Evolutionary conservation across 2,113 vertebrate genomes (phyloP).

Genomic region (Calonectris borealis): DNA sequence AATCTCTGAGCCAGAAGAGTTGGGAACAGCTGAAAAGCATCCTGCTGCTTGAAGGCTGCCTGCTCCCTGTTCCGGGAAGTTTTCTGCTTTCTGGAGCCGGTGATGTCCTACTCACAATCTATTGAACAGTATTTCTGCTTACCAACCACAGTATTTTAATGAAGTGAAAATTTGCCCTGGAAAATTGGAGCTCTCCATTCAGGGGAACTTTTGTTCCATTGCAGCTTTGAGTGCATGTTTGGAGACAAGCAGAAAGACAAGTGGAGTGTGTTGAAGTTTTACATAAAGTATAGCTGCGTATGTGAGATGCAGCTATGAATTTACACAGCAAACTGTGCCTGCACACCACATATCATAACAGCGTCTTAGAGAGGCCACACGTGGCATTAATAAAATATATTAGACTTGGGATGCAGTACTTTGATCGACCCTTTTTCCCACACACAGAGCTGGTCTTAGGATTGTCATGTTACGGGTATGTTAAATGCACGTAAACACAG

Average conservation of each 20-base stretch:
- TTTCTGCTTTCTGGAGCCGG: not conserved
- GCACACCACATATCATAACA: rapidly evolving
- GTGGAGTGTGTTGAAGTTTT: not conserved
- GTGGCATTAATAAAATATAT: not conserved
- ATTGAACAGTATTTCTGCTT: not conserved
- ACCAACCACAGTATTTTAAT: not conserved
- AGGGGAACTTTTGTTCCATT: not conserved
- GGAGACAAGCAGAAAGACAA: not conserved
- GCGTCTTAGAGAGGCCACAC: not conserved
- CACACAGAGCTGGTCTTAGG: not conserved
- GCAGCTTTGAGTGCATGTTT: not conserved
- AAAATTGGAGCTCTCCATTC: not conserved
- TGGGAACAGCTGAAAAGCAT: not conserved
- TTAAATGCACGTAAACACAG: not conserved
- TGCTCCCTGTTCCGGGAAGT: not conserved
- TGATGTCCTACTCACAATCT: not conserved
- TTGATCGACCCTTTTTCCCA: no score
- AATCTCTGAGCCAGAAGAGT: not conserved
- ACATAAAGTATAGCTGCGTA: not conserved
- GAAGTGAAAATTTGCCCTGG: not conserved
- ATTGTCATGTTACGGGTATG: rapidly evolving
- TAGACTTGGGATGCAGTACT: not conserved
- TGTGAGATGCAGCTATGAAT: not conserved
- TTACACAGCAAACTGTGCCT: not conserved
- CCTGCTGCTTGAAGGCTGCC: not conserved